phyloP scores from a whole-genome alignment of 2,888 invertebrate species.

The Dryobota labecula region DNA sequence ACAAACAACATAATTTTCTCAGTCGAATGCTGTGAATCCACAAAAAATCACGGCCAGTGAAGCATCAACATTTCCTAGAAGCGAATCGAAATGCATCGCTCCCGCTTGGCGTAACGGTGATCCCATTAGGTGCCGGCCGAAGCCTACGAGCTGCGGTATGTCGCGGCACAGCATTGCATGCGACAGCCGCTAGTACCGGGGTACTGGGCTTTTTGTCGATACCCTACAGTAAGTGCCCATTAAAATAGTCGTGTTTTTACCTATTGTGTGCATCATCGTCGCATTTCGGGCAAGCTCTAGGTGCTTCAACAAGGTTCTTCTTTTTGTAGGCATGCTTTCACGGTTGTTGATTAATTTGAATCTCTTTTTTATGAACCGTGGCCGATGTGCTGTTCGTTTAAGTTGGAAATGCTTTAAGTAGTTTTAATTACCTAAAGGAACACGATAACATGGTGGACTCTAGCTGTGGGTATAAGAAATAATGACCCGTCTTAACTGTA shows the following conservation, averaged over 20 bases:
- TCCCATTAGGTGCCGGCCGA: constrained; percentile 64
- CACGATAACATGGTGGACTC: background rate
- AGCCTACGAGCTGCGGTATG: constrained; percentile 57
- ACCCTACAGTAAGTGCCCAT: constrained; percentile 58
- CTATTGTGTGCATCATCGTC: constrained; percentile 53
- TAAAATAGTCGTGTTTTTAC: constrained; percentile 63
- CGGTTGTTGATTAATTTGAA: constrained; percentile 50
- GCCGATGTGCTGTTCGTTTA: constrained; percentile 21
- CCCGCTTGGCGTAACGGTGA: constrained; percentile 72
- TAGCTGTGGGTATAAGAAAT: background rate
- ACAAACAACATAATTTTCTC: constrained; percentile 51
- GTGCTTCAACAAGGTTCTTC: constrained; percentile 46
- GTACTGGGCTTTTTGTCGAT: constrained; percentile 53
- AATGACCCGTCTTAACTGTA: background rate
- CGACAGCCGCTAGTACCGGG: constrained; percentile 49
- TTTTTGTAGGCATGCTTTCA: constrained; percentile 58
- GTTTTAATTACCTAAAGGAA: constrained; percentile 32
- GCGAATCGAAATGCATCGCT: constrained; percentile 63
- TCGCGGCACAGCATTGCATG: constrained; percentile 56
- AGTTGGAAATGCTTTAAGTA: constrained; percentile 12
- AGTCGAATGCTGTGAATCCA: constrained; percentile 35
- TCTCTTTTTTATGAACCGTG: constrained; percentile 40
- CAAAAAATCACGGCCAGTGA: constrained; percentile 59
- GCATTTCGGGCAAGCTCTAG: constrained; percentile 40
- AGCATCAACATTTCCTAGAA: constrained; percentile 63